Conservation (phyloP, 2,888 invertebrate species). For the Agrochola lychnidis region DNA sequence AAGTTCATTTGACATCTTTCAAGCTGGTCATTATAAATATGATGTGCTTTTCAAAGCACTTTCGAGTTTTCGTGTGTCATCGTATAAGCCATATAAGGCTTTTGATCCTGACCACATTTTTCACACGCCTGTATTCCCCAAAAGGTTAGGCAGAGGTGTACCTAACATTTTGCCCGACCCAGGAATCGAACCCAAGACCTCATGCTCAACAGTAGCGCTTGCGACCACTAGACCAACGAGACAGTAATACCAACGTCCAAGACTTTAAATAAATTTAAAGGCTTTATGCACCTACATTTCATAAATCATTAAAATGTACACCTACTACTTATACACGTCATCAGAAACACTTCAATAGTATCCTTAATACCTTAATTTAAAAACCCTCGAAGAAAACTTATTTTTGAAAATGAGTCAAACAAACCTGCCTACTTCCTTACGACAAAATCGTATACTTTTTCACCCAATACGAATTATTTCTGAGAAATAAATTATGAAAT, state of each 20-base stretch:
- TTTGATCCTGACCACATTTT: not conserved
- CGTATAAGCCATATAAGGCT: not conserved
- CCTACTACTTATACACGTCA: not conserved
- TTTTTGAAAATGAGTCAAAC: conserved; percentile 6
- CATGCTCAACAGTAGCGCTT: too few relatives aligned
- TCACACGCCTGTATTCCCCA: not conserved
- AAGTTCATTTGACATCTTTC: not conserved
- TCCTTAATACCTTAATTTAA: not conserved
- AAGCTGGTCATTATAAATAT: not conserved
- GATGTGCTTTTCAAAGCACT: not conserved
- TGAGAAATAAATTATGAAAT: too few relatives aligned
- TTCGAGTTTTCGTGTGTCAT: not conserved
- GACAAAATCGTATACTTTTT: conserved; percentile 10
- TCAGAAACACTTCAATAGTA: not conserved
- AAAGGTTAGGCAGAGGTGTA: not conserved
- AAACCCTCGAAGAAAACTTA: not conserved
- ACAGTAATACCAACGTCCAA: not conserved
- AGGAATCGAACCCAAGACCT: not conserved
- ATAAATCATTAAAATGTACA: not conserved
- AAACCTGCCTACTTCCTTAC: conserved; percentile 5
- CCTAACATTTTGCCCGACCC: too few relatives aligned
- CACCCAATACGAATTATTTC: too few relatives aligned
- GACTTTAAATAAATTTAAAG: not conserved
- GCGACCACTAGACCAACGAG: not conserved
- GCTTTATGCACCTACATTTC: too few relatives aligned